Percentiles rank a stretch among this genome's conserved stretches.
phyloP scores from a whole-genome alignment of 2,797 vertebrate species.

The Paramormyrops hopkinsi region DNA sequence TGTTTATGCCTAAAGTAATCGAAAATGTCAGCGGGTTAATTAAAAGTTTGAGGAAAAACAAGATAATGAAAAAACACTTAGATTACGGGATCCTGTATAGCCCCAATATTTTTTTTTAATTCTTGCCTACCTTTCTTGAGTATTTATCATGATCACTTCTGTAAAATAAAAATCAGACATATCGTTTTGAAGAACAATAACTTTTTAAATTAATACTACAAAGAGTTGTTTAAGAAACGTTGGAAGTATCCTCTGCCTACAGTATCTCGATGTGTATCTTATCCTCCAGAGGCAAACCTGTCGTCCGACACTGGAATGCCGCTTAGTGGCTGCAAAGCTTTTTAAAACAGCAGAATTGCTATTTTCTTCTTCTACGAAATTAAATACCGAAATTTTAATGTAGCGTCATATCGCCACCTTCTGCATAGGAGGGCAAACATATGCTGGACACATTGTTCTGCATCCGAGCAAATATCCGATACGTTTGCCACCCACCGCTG shows the following conservation, averaged over 20 bases:
- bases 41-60: neutral
- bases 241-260: neutral
- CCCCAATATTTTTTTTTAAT: neutral
- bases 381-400: too few species aligned
- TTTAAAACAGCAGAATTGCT: slow-evolving; percentile 10
- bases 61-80: neutral
- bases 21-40: neutral
- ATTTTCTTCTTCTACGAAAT: slow-evolving; percentile 6
- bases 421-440: neutral
- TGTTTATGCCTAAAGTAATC: neutral
- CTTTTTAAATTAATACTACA: slow-evolving; percentile 53
- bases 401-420: neutral
- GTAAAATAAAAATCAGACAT: slow-evolving; percentile 10
- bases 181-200: slow-evolving; percentile 46
- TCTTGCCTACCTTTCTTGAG: slow-evolving; percentile 28
- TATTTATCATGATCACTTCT: slow-evolving; percentile 29
- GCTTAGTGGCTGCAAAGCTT: slow-evolving; percentile 59
- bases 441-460: neutral
- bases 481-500: neutral
- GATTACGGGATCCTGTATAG: neutral
- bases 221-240: slow-evolving; percentile 15
- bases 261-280: neutral
- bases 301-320: slow-evolving; percentile 61
- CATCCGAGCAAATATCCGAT: neutral
- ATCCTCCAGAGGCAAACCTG: neutral